Evolutionary conservation across 23 tunicate species (phyloP), one percentile per base, ranked within the genome.

Genomic region (Diplosoma virens): DNA sequence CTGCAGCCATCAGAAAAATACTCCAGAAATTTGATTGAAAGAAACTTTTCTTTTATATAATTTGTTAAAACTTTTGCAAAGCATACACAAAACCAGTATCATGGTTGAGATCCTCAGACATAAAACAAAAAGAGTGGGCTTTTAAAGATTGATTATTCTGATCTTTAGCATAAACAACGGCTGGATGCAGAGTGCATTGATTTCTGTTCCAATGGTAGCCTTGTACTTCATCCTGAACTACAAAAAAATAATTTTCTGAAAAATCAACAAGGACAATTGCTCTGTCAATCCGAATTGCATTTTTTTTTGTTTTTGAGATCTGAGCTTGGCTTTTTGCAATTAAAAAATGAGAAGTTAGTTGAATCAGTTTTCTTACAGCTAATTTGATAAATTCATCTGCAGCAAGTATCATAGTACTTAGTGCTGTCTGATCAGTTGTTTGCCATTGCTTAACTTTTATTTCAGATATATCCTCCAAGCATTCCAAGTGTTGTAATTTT

Each of bases 1-100:
- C 74, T 67, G 52, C 74, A 67, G 74, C 74, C 74, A 67, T 67
- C 74, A 2, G 74, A 67, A 67, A 67, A 67, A 23, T 67, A 67
- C 36, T 67, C 52, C 5, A 67, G 52, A 36, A 24, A 5, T 25
- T 34, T 34, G 74, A 67, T 67, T 36, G 50, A 36, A 67, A 29
- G 52, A 67, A 67, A 67, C 25, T 67, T 67, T 34, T 67, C 74
- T 67, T 67, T 36, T 3, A 67, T 67, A 27, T 67, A 34, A 2
- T 36, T 67, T 36, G 52, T 67, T 35, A 67, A 37, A 34, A 35
- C 36, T 36, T n/a, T 21, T 67, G 74, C 52, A 67, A 6, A 34
- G 74, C 52, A 67, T 67, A 67, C 9, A 67, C 74, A 67, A 67
- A 67, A 22, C 74, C 74, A 33, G 52, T 35, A 21, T 67, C 74